Evolutionary conservation across 2,113 vertebrate genomes (phyloP).

Genomic region (Hemiprocne comata): DNA sequence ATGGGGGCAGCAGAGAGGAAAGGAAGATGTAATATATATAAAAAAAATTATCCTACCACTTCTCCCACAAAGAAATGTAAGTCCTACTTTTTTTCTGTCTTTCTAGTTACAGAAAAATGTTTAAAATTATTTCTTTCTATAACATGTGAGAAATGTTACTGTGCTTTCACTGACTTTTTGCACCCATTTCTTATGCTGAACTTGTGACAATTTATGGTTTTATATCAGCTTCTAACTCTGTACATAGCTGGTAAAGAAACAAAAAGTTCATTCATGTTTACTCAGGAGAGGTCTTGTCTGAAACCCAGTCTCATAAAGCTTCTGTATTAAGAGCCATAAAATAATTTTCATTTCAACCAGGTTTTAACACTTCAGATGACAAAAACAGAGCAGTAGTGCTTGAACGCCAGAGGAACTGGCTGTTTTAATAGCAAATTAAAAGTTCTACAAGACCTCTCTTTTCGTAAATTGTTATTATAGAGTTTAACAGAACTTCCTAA

Average conservation of each 20-base stretch:
- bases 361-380: background rate
- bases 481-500: background rate
- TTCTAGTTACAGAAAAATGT: too few species aligned
- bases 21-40: background rate
- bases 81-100: background rate
- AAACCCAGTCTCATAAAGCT: background rate
- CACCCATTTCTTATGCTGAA: background rate
- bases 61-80: background rate
- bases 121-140: background rate
- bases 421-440: background rate
- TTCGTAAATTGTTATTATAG: background rate
- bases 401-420: background rate
- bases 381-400: background rate
- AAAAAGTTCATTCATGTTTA: background rate
- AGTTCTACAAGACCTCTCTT: background rate
- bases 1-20: background rate
- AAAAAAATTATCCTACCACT: background rate
- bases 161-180: background rate
- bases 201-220: background rate
- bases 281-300: background rate
- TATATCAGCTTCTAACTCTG: background rate
- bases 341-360: background rate
- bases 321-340: background rate
- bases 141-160: background rate
- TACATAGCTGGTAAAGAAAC: background rate